Percentiles rank a stretch among this genome's conserved stretches.
Conservation (phyloP, 2,888 invertebrate species). For the Nomada hirtipes region DNA sequence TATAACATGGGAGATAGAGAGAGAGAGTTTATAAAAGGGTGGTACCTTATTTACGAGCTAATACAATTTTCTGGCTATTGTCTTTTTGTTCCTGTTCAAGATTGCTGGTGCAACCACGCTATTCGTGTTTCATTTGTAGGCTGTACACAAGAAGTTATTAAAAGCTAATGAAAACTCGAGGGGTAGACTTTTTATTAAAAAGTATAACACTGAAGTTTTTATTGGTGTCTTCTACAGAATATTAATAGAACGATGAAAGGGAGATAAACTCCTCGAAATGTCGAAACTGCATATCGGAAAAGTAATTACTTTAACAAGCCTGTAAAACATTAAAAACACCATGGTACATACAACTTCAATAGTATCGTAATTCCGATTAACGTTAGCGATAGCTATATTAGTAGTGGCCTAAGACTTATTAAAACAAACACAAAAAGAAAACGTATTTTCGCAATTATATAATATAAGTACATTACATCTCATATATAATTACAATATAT, state of each 20-base stretch:
- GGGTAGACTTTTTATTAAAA: background rate
- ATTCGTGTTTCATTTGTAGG: slow-evolving; percentile 14
- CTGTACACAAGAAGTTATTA: slow-evolving; percentile 27
- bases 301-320: background rate
- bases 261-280: background rate
- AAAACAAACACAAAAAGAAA: background rate
- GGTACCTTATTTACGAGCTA: slow-evolving; percentile 27
- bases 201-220: slow-evolving; percentile 1
- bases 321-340: no score
- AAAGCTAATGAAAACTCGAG: slow-evolving; percentile 6
- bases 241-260: background rate
- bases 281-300: background rate
- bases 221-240: slow-evolving; percentile 1
- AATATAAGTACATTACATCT: no score
- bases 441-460: no score
- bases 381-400: no score
- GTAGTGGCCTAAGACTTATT: background rate
- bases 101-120: background rate
- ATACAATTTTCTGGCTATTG: slow-evolving; percentile 30
- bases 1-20: background rate
- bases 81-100: slow-evolving; percentile 7
- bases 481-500: no score
- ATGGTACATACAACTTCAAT: no score
- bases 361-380: no score
- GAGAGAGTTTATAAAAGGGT: background rate